Evolutionary conservation across 2,888 invertebrate genomes (phyloP).

Genomic region (Tinea trinotella): DNA sequence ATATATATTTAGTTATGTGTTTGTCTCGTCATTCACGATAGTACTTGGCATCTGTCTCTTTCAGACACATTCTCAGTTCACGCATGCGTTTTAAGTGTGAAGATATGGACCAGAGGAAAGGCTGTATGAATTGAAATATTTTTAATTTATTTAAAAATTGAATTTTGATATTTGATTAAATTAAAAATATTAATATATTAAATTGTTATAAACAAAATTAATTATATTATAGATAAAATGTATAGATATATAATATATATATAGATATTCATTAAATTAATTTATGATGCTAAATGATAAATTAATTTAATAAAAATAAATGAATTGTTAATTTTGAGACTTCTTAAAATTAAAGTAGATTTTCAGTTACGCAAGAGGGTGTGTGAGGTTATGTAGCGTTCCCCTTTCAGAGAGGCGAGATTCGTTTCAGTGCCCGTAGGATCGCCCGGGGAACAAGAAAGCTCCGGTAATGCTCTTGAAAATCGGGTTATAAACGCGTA

Average conservation of each 20-base stretch:
- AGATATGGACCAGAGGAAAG: constrained; percentile 51
- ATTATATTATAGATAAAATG: constrained; percentile 14
- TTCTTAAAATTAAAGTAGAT: constrained; percentile 27
- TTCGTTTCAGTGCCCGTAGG: constrained; percentile 56
- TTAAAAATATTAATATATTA: neutral
- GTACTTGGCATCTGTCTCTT: constrained; percentile 26
- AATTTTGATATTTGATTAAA: neutral
- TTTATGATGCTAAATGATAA: no score
- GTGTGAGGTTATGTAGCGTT: constrained; percentile 54
- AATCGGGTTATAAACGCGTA: neutral
- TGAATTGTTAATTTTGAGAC: neutral
- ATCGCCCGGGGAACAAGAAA: constrained; percentile 41
- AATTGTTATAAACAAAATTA: constrained; percentile 18
- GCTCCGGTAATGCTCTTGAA: constrained; percentile 16
- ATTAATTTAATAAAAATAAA: neutral
- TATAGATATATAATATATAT: no score
- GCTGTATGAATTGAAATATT: constrained; percentile 43
- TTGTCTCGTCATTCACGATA: constrained; percentile 20
- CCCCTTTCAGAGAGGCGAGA: constrained; percentile 46
- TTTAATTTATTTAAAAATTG: constrained; percentile 3
- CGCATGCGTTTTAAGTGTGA: constrained; percentile 52
- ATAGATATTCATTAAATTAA: no score
- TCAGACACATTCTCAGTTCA: constrained; percentile 49
- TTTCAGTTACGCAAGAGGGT: constrained; percentile 64
- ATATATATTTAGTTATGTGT: constrained; percentile 37